Base-by-base conservation (phyloP, 2,113 vertebrate genomes). In the Oreochromis niloticus region DNA sequence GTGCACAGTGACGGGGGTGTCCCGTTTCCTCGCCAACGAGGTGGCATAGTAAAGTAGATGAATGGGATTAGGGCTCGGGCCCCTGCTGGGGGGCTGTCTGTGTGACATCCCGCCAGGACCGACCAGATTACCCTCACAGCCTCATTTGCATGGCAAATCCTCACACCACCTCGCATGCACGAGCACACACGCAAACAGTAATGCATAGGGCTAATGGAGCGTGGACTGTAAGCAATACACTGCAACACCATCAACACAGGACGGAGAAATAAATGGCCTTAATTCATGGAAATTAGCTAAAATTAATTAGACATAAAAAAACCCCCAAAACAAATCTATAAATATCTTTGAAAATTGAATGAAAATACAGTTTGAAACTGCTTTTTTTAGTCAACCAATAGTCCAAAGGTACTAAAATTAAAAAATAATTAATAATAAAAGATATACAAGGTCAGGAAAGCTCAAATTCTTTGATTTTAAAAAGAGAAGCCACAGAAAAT, bases 121-220 rank as follows among this genome's bases (percentile, higher is more conserved):
- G 81, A 89, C 68, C 75, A 92, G 92, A 95, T 95, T 95, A 94
- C 87, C 87, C 79, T 83, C 82, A 22, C 89, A 86, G 87, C 27
- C 84, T 87, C 36, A 91, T 95, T 89, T 93, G 87, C 94, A 94
- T 90, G 86, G 86, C 87, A 93, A 95, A 94, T 92, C 92, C 93
- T 89, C 78, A 80, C 80, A 63, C 19, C 81, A 50, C 34, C 86
- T 36, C 85, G 46, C 82, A 59, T 6, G 61, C 41, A n/a, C 87
- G 91, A 92, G 92, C 92, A 92, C 90, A 2, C 88, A 82, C 89
- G 93, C 16, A 50, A 7, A 22, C 9, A 92, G 7, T 17, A 12
- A 88, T 9, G 52, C 56, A 79, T 43, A 2, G 30, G 79, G 32
- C 57, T 57, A 82, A 80, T 46, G 78, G 78, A 32, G 46, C 4